Percentiles rank a stretch among this genome's conserved stretches.
These are phyloP conservation scores for Alethe diademata DNA, from an alignment of 2,113 vertebrate species.

Conservation along the genomic window DNA sequence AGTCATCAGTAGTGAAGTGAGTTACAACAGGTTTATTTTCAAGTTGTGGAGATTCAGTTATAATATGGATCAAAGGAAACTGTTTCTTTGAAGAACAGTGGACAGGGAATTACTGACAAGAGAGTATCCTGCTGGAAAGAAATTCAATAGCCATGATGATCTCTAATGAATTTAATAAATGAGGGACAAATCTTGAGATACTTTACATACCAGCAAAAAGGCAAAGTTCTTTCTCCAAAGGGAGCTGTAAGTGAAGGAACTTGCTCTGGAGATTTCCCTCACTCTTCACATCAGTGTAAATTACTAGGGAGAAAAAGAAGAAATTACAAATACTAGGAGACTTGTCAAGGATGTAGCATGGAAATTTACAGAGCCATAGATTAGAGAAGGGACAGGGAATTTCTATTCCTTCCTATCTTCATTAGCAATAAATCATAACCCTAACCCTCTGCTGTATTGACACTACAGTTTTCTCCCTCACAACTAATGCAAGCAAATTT, in stretches of 20 bases:
- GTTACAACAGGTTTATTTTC: slow-evolving; percentile 20
- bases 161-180: slow-evolving; percentile 10
- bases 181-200: neutral
- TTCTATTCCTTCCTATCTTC: neutral
- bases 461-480: neutral
- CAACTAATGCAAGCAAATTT: neutral
- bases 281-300: neutral
- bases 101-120: neutral
- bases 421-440: neutral
- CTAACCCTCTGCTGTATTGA: neutral
- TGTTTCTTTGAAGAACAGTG: slow-evolving; percentile 10
- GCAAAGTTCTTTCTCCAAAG: neutral
- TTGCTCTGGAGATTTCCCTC: neutral
- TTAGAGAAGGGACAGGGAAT: neutral
- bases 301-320: neutral
- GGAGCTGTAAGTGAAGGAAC: neutral
- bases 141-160: neutral
- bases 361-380: neutral
- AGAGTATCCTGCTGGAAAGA: neutral
- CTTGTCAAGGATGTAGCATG: neutral
- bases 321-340: neutral
- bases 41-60: neutral
- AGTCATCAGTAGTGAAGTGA: neutral
- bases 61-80: slow-evolving; percentile 28
- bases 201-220: neutral